Evolutionary conservation across 2,888 invertebrate species (phyloP), one percentile per base, ranked within the genome.

Genomic region (Nipponacmea schrenckii): DNA sequence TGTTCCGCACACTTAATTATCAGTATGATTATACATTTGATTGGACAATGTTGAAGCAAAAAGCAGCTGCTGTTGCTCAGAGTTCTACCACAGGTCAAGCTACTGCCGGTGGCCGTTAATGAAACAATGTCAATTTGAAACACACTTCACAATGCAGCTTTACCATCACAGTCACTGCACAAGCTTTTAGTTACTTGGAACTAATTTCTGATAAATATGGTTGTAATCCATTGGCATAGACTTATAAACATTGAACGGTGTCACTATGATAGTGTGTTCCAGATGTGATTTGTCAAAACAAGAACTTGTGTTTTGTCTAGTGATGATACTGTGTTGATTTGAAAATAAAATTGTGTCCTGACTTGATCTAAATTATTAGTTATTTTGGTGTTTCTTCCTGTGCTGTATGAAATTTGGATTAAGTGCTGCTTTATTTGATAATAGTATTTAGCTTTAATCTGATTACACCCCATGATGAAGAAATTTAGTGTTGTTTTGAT

Each of bases 11-110:
- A 83, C 93, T 99, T 89, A 98, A 98, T 92, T 98, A 98, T 91
- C 97, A 97, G 91, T 98, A 97, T 91, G 98, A 98, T 91, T 98
- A 97, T 91, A 96, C 96, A 87, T 99, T 98, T 91, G 99, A 99
- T 92, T 99, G 99, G 98, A 99, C 98, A 87, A 96, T 98, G 94
- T 92, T 98, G 89, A 97, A 98, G 89, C 98, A 98, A 90, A 97
- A 97, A 86, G 92, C 93, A 70, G 93, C 93, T 62, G 80, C 80
- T 63, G 83, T 83, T 46, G 83, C 84, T 31, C 83, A 82, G 74
- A 78, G 79, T 56, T 79, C 80, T 62, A 78, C 79, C 68, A 80
- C 79, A 48, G 75, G 79, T 70, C 78, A 76, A 24, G 79, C 83
- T 56, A 79, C 79, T 39, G 82, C 81, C 39, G 80, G 80, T 20